Evolutionary conservation across 2,888 invertebrate species (phyloP).

Genomic region (Mythimna vitellina): DNA sequence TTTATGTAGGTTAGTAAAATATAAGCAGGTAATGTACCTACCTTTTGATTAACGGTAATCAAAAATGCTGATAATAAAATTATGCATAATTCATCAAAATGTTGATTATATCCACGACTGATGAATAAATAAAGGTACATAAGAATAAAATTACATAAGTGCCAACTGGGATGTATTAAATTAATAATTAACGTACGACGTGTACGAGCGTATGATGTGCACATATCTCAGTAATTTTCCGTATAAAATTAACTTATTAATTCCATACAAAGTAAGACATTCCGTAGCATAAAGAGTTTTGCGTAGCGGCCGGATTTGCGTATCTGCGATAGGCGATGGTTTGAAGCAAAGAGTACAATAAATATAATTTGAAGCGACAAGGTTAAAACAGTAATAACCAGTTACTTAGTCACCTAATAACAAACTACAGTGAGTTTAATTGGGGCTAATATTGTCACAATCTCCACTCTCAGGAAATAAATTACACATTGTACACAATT

Average conservation of each 20-base stretch:
- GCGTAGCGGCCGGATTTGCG: slow-evolving; percentile 5
- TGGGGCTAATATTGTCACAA: slow-evolving; percentile 31
- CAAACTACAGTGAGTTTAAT: slow-evolving; percentile 1
- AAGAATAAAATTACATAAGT: slow-evolving; percentile 27
- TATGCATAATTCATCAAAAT: slow-evolving; percentile 35
- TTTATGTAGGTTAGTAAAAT: background rate
- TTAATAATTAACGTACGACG: slow-evolving; percentile 22
- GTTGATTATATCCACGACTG: slow-evolving; percentile 35
- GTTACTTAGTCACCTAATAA: slow-evolving; percentile 5
- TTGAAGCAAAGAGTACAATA: no score
- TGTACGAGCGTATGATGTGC: slow-evolving; percentile 17
- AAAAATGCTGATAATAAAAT: slow-evolving; percentile 24
- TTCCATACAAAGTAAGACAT: slow-evolving; percentile 14
- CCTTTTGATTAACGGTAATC: slow-evolving; percentile 30
- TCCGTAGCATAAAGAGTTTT: background rate
- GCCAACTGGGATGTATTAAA: slow-evolving; percentile 3
- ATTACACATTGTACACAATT: background rate
- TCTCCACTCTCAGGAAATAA: slow-evolving; percentile 14
- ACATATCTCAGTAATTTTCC: slow-evolving; percentile 38
- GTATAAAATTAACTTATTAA: slow-evolving; percentile 12
- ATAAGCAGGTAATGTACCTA: background rate
- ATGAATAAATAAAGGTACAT: slow-evolving; percentile 37
- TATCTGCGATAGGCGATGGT: slow-evolving; percentile 11
- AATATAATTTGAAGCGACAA: no score
- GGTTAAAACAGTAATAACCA: slow-evolving; percentile 18